Percentiles rank a stretch among this genome's conserved stretches.
Evolutionary conservation across 1,140 invertebrate genomes (phyloP).

Genomic region (Drosophila kepulauana): DNA sequence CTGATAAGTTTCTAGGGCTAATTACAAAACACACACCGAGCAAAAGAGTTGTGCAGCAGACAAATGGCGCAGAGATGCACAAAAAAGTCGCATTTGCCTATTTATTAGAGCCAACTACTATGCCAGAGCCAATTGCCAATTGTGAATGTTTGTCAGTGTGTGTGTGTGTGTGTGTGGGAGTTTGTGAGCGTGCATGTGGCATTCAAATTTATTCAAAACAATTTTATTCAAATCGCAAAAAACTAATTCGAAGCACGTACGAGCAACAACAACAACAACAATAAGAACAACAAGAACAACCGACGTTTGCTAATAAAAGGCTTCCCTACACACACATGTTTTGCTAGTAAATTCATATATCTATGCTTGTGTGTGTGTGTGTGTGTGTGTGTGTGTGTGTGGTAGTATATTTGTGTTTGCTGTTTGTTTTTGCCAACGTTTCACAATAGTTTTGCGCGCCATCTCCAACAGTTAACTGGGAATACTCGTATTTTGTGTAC

Average conservation of each 20-base stretch:
- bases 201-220: slow-evolving; percentile 82
- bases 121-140: slow-evolving; percentile 21
- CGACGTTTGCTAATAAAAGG: slow-evolving; percentile 72
- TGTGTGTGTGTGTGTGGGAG: slow-evolving; percentile 13
- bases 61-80: slow-evolving; percentile 27
- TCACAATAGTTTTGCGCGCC: slow-evolving; percentile 59
- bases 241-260: slow-evolving; percentile 80
- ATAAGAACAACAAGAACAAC: slow-evolving; percentile 41
- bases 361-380: slow-evolving; percentile 7
- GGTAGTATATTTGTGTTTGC: slow-evolving; percentile 52
- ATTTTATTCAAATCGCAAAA: slow-evolving; percentile 82
- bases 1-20: slow-evolving; percentile 41
- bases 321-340: slow-evolving; percentile 29
- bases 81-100: slow-evolving; percentile 53
- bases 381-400: slow-evolving; percentile 17
- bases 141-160: slow-evolving; percentile 4
- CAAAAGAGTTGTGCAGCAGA: slow-evolving; percentile 31
- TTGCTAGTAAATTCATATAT: slow-evolving; percentile 50
- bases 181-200: slow-evolving; percentile 58
- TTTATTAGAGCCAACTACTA: slow-evolving; percentile 55
- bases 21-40: slow-evolving; percentile 58
- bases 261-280: slow-evolving; percentile 34
- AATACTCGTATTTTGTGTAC: slow-evolving; percentile 59
- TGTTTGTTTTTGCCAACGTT: slow-evolving; percentile 71
- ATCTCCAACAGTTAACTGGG: slow-evolving; percentile 53